Conservation (phyloP, 2,888 invertebrate genomes). For the Dinocampus coccinellae region DNA sequence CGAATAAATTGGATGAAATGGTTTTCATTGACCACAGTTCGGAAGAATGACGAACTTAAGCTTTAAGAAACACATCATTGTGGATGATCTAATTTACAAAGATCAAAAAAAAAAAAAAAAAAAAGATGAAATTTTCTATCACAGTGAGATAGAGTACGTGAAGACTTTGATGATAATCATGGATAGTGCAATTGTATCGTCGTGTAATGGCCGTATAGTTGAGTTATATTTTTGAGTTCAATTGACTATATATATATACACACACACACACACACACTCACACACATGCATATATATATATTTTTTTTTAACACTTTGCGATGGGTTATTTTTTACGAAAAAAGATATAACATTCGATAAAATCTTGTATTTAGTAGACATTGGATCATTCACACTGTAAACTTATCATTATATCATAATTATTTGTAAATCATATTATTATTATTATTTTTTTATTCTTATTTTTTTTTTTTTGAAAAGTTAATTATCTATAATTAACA, state of each 20-base stretch:
- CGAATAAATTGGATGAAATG: constrained; percentile 5
- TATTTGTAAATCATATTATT: neutral
- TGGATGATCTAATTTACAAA: constrained; percentile 52
- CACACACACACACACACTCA: too few relatives aligned
- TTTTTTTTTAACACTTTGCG: constrained; percentile 8
- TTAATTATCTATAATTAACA: neutral
- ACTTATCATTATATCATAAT: too few relatives aligned
- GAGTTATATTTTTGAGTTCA: neutral
- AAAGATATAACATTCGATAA: neutral
- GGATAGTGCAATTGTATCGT: constrained; percentile 56
- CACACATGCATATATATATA: too few relatives aligned
- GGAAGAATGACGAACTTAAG: constrained; percentile 59
- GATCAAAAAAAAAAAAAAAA: neutral
- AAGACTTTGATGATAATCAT: constrained; percentile 48
- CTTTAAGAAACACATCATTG: constrained; percentile 57
- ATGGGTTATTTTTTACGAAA: constrained; percentile 1
- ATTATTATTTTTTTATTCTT: neutral
- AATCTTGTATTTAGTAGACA: neutral
- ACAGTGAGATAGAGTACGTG: constrained; percentile 16
- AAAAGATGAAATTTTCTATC: constrained; percentile 14
- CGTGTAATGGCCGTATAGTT: constrained; percentile 2
- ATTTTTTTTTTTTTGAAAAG: neutral
- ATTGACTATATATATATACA: constrained; percentile 12
- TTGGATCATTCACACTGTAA: neutral
- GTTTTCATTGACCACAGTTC: neutral